Conservation (phyloP, 2,113 vertebrate species). For the Apteryx owenii region DNA sequence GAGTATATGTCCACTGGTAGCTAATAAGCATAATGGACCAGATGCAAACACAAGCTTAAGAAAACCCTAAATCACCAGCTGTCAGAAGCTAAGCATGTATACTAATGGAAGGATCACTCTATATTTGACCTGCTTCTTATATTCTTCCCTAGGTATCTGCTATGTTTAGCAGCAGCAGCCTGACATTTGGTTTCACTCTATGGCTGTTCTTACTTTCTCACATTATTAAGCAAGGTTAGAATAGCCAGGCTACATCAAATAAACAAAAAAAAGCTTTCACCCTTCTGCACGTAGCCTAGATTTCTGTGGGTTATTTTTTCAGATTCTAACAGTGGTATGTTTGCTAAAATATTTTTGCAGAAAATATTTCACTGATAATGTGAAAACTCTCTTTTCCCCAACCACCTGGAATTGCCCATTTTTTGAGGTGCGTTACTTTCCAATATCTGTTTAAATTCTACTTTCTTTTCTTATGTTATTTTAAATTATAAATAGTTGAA, state of each 20-base stretch:
- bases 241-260: neutral
- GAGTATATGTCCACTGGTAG: neutral
- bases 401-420: neutral
- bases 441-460: neutral
- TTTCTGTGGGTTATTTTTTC: neutral
- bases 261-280: neutral
- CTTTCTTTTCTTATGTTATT: neutral
- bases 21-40: neutral
- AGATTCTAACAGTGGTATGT: neutral
- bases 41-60: neutral
- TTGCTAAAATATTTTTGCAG: too few species aligned
- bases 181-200: neutral
- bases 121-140: neutral
- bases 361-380: neutral
- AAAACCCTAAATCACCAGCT: neutral
- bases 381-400: neutral
- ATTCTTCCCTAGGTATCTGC: neutral
- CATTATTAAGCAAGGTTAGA: neutral
- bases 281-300: neutral
- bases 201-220: neutral
- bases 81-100: rapidly evolving
- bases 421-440: neutral
- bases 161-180: neutral
- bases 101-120: neutral
- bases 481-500: neutral